Percentiles rank a stretch among this genome's conserved stretches.
phyloP scores from a whole-genome alignment of 2,888 invertebrate genomes.

The Agonopterix heracliana region DNA sequence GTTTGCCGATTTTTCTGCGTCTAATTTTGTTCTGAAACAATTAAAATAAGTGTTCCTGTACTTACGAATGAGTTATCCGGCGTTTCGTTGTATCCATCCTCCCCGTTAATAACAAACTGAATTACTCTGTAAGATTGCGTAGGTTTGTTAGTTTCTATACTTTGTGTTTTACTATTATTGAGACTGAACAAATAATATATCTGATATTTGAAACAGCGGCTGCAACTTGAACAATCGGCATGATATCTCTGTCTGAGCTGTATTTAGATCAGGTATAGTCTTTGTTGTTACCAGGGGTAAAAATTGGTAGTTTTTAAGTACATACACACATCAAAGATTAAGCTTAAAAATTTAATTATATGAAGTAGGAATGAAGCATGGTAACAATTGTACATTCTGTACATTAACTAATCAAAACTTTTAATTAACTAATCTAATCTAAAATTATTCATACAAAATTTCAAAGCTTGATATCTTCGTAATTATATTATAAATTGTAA shows the following conservation, averaged over 20 bases:
- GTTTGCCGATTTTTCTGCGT: conserved; percentile 34
- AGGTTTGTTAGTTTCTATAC: conserved; percentile 10
- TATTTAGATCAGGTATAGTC: background rate
- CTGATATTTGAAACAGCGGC: background rate
- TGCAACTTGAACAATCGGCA: background rate
- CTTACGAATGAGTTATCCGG: conserved; percentile 33
- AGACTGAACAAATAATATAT: background rate
- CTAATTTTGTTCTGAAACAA: conserved; percentile 34
- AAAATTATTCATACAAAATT: no score
- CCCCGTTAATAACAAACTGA: conserved; percentile 35
- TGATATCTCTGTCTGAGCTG: background rate
- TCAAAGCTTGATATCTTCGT: no score
- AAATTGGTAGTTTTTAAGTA: background rate
- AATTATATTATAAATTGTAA: no score
- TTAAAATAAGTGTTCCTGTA: conserved; percentile 23
- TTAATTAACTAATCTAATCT: no score
- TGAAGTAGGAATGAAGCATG: background rate
- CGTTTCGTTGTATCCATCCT: conserved; percentile 17
- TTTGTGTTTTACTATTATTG: background rate
- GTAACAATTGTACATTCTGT: background rate
- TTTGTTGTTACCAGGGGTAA: background rate
- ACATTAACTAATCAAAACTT: no score
- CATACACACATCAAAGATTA: background rate
- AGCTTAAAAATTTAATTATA: background rate
- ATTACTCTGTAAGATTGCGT: conserved; percentile 42